phyloP scores from a whole-genome alignment of 2,888 invertebrate species.

The Pachliopta kotzebuea region DNA sequence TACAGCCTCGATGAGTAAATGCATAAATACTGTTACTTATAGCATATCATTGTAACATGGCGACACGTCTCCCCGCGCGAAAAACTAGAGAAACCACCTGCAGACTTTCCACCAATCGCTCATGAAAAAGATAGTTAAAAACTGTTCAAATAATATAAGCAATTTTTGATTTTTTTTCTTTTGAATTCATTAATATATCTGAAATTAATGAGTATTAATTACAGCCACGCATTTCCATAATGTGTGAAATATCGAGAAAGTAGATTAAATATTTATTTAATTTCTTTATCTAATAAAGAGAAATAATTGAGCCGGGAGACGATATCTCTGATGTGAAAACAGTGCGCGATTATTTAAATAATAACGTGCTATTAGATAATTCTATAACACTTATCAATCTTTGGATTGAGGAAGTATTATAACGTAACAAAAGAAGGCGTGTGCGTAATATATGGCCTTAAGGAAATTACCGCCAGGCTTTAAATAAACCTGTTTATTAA shows the following conservation, averaged over 20 bases:
- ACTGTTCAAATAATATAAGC: too few relatives aligned
- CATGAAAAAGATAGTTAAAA: not conserved
- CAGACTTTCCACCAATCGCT: not conserved
- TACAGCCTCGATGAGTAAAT: constrained; percentile 71
- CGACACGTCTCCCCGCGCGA: constrained; percentile 9
- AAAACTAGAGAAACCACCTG: constrained; percentile 6
- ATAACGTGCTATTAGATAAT: constrained; percentile 35
- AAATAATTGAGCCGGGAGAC: constrained; percentile 20
- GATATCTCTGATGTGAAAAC: constrained; percentile 32
- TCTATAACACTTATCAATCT: constrained; percentile 57
- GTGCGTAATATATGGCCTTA: constrained; percentile 51
- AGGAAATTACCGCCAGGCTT: constrained; percentile 31
- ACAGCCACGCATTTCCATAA: too few relatives aligned
- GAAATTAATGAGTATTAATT: too few relatives aligned
- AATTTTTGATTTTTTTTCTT: too few relatives aligned
- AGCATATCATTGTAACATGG: constrained; percentile 29
- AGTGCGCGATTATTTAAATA: constrained; percentile 34
- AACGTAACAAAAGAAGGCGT: constrained; percentile 58
- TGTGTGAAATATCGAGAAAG: too few relatives aligned
- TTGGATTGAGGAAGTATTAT: constrained; percentile 64
- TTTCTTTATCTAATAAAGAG: not conserved
- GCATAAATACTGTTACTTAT: constrained; percentile 67
- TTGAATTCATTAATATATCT: too few relatives aligned
- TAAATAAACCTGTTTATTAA: constrained; percentile 19
- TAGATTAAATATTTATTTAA: too few relatives aligned